phyloP scores from a whole-genome alignment of 2,888 invertebrate genomes.

The Leptura quadrifasciata region DNA sequence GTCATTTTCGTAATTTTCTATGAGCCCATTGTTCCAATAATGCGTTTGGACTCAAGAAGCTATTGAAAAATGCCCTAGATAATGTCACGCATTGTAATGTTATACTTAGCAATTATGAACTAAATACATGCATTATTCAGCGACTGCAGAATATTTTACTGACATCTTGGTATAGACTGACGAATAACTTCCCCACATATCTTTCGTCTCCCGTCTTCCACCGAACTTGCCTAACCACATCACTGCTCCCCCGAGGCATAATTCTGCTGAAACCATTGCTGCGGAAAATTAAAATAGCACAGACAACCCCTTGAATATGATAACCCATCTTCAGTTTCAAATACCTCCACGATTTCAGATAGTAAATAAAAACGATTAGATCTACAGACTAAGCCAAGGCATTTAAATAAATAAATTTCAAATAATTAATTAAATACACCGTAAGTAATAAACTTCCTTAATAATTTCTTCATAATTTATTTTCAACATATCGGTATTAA shows the following conservation, averaged over 20 bases:
- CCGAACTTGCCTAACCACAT: conserved; percentile 53
- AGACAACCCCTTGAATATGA: conserved; percentile 50
- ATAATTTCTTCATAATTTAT: too few species aligned
- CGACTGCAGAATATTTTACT: conserved; percentile 49
- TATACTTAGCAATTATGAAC: too few species aligned
- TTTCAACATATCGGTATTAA: too few species aligned
- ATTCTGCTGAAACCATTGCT: conserved; percentile 63
- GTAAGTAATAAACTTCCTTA: too few species aligned
- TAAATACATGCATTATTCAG: conserved; percentile 56
- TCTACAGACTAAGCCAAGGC: too few species aligned
- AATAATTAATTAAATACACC: too few species aligned
- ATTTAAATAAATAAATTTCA: too few species aligned
- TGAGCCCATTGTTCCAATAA: too few species aligned
- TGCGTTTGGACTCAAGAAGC: conserved; percentile 9
- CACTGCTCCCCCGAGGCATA: conserved; percentile 61
- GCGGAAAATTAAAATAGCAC: conserved; percentile 67
- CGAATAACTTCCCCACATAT: conserved; percentile 54
- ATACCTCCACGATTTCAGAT: conserved; percentile 26
- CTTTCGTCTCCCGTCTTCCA: conserved; percentile 45
- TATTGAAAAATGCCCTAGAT: conserved; percentile 39
- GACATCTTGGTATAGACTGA: conserved; percentile 53
- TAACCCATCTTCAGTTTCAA: conserved; percentile 41
- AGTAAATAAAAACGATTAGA: background rate
- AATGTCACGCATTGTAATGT: conserved; percentile 39
- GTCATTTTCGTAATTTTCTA: too few species aligned